Evolutionary conservation across 2,797 vertebrate species (phyloP), one percentile per base, ranked within the genome.

Genomic region (Zalophus californianus): DNA sequence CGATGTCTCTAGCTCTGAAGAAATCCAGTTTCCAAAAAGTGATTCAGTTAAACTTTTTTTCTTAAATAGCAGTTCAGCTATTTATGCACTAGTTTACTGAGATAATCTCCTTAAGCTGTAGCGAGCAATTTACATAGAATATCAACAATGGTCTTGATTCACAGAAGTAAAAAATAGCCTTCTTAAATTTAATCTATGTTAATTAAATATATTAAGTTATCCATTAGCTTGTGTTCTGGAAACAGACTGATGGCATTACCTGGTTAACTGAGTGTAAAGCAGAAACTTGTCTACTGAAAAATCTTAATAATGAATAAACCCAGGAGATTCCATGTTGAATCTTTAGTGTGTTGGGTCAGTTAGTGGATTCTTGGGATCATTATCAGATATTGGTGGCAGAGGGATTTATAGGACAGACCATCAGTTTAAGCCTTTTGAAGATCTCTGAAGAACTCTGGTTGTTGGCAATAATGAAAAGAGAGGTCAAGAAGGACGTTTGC

Each of bases 161-260:
- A 92, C 50, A 91, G 56, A 86, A 44, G 86, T 80, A 60, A 97
- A 78, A 83, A 88, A 90, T 72, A 75, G 64, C 16, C 44, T 94
- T 89, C 75, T 90, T 97, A 96, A 91, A 79, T 85, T 72, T 89
- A 97, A 87, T 93, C 83, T 90, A 73, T 77, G 27, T 85, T 94
- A 88, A 97, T 84, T 91, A 97, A 90, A 82, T 93, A 92, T 77
- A 93, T 41, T 92, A 94, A 96, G 7, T 58, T 84, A 56, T 93
- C 25, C 68, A 90, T 90, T 97, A 91, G 11, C 58, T 91, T 97
- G 56, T 96, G 50, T 93, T 95, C 64, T 96, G 84, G 48, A 95
- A 95, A 88, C 73, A 96, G 18, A 72, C 82, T 90, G 52, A 93
- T 13, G 29, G 38, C 7, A 73, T 91, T 91, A 86, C 29, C 66